These are phyloP conservation scores for Turnix velox DNA, from an alignment of 2,113 vertebrate species.

Conservation along the genomic window DNA sequence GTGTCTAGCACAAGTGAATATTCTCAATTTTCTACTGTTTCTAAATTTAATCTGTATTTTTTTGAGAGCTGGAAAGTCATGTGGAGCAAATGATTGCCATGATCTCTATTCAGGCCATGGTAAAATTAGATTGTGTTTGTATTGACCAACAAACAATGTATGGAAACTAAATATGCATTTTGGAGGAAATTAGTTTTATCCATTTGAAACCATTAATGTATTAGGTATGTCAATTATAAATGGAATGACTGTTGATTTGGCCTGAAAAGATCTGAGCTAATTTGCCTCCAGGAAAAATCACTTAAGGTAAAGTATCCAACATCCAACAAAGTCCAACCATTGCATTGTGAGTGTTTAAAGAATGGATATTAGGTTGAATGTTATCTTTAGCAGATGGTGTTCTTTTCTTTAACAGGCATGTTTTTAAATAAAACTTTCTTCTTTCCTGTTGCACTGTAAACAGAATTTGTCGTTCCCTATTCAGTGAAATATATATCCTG, in stretches of 20 bases:
- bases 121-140: conserved; percentile 50
- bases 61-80: not conserved
- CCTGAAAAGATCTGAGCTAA: conserved; percentile 37
- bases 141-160: conserved; percentile 52
- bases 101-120: not conserved
- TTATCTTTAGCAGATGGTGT: conserved; percentile 65
- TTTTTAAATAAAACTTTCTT: conserved; percentile 63
- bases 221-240: conserved; percentile 33
- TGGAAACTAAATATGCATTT: conserved; percentile 27
- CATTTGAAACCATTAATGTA: conserved; percentile 49
- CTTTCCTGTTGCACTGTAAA: conserved; percentile 62
- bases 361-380: conserved; percentile 53
- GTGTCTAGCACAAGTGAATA: not conserved
- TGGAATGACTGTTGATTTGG: conserved; percentile 28
- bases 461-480: conserved; percentile 54
- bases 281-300: conserved; percentile 56
- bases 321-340: conserved; percentile 21
- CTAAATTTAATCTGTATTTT: not conserved
- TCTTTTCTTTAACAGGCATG: conserved; percentile 52
- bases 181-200: conserved; percentile 31
- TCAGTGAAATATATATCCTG: conserved; percentile 42
- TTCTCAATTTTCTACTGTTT: not conserved
- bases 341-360: conserved; percentile 46
- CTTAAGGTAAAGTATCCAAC: not conserved
- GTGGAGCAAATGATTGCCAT: not conserved